Evolutionary conservation across 2,113 vertebrate genomes (phyloP), one percentile per base, ranked within the genome.

Genomic region (Malurus cyaneus): DNA sequence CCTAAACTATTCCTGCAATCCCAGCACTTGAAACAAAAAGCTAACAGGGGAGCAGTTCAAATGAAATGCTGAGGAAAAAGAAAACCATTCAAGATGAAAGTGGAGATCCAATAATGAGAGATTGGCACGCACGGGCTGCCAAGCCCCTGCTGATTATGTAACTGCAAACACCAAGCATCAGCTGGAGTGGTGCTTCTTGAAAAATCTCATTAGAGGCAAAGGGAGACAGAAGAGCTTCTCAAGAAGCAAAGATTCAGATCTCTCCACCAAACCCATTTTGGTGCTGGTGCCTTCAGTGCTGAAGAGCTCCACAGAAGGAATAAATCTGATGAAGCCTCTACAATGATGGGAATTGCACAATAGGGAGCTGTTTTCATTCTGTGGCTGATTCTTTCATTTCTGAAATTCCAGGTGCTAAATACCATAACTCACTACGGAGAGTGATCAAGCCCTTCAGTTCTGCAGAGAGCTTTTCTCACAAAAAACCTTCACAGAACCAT

Each of bases 401-500:
- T 84, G 9, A 44, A 47, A 81, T 67, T 67, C 92, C 78, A 81
- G 57, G 28, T 0, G 1, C 52, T 21, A 12, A 74, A 41, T 0
- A 39, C 52, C 6, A 0, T 1, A 29, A n/a, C 56, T 52, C 77
- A 31, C 32, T 26, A 17, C 0, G 2, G 49, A 47, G 0, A 47
- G 20, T 21, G 21, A 67, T 7, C 66, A n/a, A 34, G 16, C 32
- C 25, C 50, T 4, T 19, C 2, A 14, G 60, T 65, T 84, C 73
- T 7, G 39, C 44, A 73, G 46, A 23, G 15, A 53, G 46, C 29
- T 44, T 23, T 66, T 28, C 6, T 41, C 57, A 78, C 17, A 42
- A 31, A 39, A 64, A 64, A 18, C 4, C 34, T 74, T 59, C 69
- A 11, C 1, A 80, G 78, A 56, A 56, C 14, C 26, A 28, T 0